phyloP scores from a whole-genome alignment of 2,113 vertebrate genomes.

The Phyllostomus hastatus region DNA sequence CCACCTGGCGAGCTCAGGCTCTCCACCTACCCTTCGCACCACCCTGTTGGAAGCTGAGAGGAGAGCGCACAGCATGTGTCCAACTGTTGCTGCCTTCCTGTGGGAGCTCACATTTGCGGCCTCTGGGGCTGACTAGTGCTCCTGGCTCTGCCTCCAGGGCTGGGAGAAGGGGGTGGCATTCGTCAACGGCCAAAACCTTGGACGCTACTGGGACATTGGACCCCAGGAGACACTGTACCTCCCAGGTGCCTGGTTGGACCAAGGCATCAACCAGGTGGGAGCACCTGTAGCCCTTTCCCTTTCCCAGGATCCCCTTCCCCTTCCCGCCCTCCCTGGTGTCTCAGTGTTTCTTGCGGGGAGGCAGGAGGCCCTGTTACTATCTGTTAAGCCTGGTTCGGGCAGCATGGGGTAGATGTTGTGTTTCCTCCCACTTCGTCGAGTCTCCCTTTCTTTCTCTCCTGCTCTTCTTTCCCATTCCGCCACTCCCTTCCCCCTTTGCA shows the following conservation, averaged over 20 bases:
- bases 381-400: neutral
- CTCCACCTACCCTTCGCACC: rapidly evolving
- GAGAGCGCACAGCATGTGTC: neutral
- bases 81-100: neutral
- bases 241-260: conserved; percentile 88
- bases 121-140: neutral
- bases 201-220: conserved; percentile 95
- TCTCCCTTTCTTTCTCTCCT: too few species aligned
- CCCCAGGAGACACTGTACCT: conserved; percentile 95
- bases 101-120: neutral
- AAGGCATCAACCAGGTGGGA: conserved; percentile 91
- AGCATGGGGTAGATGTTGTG: rapidly evolving
- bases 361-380: too few species aligned
- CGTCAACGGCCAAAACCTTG: conserved; percentile 91
- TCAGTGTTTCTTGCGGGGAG: rapidly evolving
- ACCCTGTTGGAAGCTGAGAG: neutral
- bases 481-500: too few species aligned
- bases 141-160: conserved; percentile 79
- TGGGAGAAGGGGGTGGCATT: conserved; percentile 97
- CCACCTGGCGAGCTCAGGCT: rapidly evolving
- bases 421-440: too few species aligned
- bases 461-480: too few species aligned
- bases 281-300: neutral
- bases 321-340: neutral
- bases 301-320: neutral